Evolutionary conservation across 2,113 vertebrate genomes (phyloP), one percentile per base, ranked within the genome.

Genomic region (Salvator merianae): DNA sequence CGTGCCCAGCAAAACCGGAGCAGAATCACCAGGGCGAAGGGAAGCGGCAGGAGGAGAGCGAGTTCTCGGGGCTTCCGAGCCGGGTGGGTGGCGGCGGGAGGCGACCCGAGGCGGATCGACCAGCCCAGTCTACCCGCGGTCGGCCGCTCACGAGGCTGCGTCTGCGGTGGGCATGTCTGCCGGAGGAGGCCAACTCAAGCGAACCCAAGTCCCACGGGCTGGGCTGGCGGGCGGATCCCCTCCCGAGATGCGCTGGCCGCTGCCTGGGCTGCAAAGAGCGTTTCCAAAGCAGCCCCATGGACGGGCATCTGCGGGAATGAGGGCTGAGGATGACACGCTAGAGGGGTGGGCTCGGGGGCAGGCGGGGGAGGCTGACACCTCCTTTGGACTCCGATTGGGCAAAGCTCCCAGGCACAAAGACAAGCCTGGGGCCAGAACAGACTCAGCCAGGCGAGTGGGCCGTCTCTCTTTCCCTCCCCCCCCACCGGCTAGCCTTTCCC

Each of bases 301-400:
- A 75, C 80, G 77, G 74, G 84, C 63, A 30, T 14, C 83, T 9
- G 87, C 84, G 55, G 83, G 76, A 71, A 71, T 8, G 83, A 20
- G 26, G 76, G 83, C 84, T 87, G 90, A 71, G 53, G 90, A 88
- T 55, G 72, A 83, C 88, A 88, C 91, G 66, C 88, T 86, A 91
- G 91, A 88, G 87, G 62, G 79, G 76, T 82, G 88, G 90, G 89
- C 91, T 74, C 87, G 89, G 84, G 82, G 92, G 86, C 87, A 82
- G 89, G 24, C 86, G 81, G 92, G 85, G 91, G 85, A 91, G 91
- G 94, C 90, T 89, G 94, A 93, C 94, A 91, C 94, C 84, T 93
- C 91, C 91, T 89, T 70, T 89, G 86, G 90, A 90, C 88, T 91
- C 95, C 95, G 95, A 96, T 96, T 97, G 96, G 95, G 93, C 88